Percentiles rank a stretch among this genome's conserved stretches.
Evolutionary conservation across 2,113 vertebrate genomes (phyloP).

Genomic region (Lamprologus ornatipinnis): DNA sequence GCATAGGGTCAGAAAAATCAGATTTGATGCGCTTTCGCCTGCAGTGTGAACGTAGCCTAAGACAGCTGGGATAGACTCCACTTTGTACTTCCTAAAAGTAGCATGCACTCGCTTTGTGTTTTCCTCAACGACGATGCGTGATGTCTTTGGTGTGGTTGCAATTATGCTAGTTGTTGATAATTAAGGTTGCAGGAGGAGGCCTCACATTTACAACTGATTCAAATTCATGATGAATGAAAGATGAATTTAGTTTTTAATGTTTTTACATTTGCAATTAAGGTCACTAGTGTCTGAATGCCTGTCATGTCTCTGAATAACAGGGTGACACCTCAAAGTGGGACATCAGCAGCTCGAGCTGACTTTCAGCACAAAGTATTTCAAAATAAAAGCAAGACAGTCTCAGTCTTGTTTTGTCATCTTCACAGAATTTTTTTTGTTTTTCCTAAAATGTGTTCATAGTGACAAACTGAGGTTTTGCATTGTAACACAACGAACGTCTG

Average conservation of each 20-base stretch:
- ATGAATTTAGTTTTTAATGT: not conserved
- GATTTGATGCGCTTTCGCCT: too few relatives aligned
- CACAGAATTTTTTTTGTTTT: not conserved
- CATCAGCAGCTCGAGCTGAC: not conserved
- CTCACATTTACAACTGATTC: not conserved
- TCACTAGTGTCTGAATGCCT: not conserved
- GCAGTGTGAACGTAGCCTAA: not conserved
- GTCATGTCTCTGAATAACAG: not conserved
- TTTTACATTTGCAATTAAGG: not conserved
- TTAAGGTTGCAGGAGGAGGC: not conserved
- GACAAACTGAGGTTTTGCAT: not conserved
- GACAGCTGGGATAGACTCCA: not conserved
- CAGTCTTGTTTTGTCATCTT: not conserved
- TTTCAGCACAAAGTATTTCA: not conserved
- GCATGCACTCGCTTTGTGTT: not conserved
- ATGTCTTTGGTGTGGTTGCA: not conserved
- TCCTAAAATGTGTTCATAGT: not conserved
- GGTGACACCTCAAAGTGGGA: not conserved
- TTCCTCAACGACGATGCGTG: not conserved
- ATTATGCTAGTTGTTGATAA: constrained; percentile 4
- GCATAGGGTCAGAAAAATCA: rapidly evolving
- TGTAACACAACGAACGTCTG: rapidly evolving
- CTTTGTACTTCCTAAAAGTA: not conserved
- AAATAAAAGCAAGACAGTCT: not conserved
- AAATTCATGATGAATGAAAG: not conserved